Conservation (phyloP, 1,140 invertebrate species). For the Drosophila nigrodunni region DNA sequence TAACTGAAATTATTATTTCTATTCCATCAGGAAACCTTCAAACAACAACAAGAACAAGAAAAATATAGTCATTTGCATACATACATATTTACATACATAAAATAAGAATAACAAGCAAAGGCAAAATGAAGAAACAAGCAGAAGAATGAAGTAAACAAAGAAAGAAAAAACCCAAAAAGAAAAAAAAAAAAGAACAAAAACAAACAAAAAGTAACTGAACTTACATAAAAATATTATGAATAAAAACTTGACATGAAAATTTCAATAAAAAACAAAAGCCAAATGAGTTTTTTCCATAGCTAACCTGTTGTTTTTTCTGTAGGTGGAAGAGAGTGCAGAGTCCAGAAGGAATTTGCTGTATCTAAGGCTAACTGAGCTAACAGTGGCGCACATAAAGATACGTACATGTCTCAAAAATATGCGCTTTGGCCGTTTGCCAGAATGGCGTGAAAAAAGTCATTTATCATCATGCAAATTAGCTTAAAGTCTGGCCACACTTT, state of each 20-base stretch:
- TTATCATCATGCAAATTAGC: constrained; percentile 44
- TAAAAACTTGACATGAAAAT: constrained; percentile 57
- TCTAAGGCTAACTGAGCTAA: constrained; percentile 1
- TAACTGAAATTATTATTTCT: constrained; percentile 46
- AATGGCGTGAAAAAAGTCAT: constrained; percentile 34
- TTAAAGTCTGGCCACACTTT: constrained; percentile 29
- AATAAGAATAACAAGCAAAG: constrained; percentile 54
- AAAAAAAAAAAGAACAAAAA: constrained; percentile 34
- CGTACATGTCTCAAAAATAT: constrained; percentile 8
- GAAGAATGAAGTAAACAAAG: constrained; percentile 23
- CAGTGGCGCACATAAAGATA: constrained; percentile 5
- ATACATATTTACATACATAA: constrained; percentile 70
- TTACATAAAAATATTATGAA: constrained; percentile 76
- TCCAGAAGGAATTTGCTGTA: background rate
- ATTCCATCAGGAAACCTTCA: constrained; percentile 45
- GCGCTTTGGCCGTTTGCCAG: constrained; percentile 24
- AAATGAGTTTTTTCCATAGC: constrained; percentile 27
- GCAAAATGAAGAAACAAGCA: constrained; percentile 21
- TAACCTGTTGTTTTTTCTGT: constrained; percentile 17
- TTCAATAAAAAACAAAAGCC: constrained; percentile 48
- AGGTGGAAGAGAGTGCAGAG: background rate
- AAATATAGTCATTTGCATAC: constrained; percentile 64
- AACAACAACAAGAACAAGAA: constrained; percentile 23
- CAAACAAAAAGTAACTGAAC: constrained; percentile 56
- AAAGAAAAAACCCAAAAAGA: constrained; percentile 9